Evolutionary conservation across 2,888 invertebrate species (phyloP), one percentile per base, ranked within the genome.

Genomic region (Troides oblongomaculatus): DNA sequence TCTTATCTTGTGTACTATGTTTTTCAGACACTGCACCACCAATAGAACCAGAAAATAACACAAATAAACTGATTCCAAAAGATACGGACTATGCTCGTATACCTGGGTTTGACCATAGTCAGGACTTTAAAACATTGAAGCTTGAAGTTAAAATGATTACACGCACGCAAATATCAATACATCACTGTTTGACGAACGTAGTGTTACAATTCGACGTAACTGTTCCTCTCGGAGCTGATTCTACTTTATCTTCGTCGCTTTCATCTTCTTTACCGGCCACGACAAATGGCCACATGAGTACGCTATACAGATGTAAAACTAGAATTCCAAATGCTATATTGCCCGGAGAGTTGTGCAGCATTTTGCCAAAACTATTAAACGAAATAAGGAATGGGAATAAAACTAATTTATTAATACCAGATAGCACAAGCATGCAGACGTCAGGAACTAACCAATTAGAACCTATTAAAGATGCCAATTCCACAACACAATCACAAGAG

Each of bases 331-430:
- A 91, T 74, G 82, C 87, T 14, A 79, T 84, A 71, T 78, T 92
- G 62, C 92, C 92, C 10, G 91, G 90, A 21, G 88, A 90, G 71
- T 76, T 92, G 66, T 92, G 92, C 69, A 86, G 81, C 69, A 81
- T 91, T 70, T 71, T 92, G 64, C 92, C 92, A 17, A 84, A 79
- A 74, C 79, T 90, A 73, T 80, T 91, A 72, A 57, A 57, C 18
- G 57, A 57, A 57, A 57, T 57, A n/a, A 57, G 1, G 57, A 57
- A 57, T 57, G 57, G 57, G 6, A 21, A 57, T 57, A 57, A 57
- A 57, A 57, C 57, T 21, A 57, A 57, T 57, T 21, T 57, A 21
- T 8, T 57, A 21, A 21, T 57, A 57, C 21, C 21, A 6, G n/a
- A 57, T 21, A 21, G 7, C 57, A 21, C 57, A 4, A 21, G 12